Conservation (phyloP, 2,797 vertebrate species). For the Tokudaia tokunoshimensis region DNA sequence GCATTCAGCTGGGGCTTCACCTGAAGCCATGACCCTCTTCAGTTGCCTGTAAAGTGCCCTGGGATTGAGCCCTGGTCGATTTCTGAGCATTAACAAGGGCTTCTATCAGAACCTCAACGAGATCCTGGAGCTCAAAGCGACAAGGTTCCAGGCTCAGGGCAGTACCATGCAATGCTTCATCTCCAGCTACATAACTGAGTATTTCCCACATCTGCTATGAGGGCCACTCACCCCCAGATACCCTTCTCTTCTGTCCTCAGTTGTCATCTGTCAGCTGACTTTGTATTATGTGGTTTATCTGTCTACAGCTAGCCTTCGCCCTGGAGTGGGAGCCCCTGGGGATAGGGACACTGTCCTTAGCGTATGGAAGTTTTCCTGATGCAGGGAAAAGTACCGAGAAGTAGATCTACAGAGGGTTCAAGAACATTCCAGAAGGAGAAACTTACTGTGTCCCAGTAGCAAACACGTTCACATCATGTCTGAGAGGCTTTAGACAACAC, state of each 20-base stretch:
- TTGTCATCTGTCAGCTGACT: not conserved
- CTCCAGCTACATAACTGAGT: not conserved
- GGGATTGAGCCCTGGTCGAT: too few species aligned
- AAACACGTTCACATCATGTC: fast-evolving
- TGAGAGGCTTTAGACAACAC: not conserved
- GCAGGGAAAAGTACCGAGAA: too few species aligned
- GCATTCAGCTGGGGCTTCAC: not conserved
- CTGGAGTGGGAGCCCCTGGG: not conserved
- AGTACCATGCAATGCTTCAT: not conserved
- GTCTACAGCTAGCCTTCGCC: not conserved
- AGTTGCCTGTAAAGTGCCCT: not conserved
- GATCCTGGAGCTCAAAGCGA: too few species aligned
- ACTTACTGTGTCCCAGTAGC: not conserved
- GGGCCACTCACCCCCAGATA: not conserved
- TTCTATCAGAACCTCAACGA: too few species aligned
- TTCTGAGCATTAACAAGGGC: not conserved
- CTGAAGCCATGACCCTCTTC: not conserved
- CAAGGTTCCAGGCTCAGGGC: not conserved
- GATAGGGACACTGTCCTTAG: not conserved
- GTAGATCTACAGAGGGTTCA: not conserved
- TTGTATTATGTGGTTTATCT: fast-evolving
- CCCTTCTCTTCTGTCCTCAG: too few species aligned
- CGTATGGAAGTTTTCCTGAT: fast-evolving
- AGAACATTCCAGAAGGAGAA: not conserved
- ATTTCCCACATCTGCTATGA: not conserved